phyloP scores from a whole-genome alignment of 2,888 invertebrate genomes.

The Altica lythri region DNA sequence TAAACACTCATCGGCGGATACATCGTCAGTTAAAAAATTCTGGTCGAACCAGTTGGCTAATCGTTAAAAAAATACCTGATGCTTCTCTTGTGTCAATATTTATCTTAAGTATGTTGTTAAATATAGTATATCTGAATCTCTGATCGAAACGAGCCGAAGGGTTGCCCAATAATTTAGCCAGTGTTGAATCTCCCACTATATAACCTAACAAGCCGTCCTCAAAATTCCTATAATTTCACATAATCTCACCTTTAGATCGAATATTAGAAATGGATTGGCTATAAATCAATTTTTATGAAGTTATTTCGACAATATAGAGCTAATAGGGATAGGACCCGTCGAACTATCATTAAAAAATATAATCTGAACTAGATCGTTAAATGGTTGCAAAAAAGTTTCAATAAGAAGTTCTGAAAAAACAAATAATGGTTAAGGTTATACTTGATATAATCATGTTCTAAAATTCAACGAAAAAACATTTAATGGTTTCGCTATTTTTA shows the following conservation, averaged over 20 bases:
- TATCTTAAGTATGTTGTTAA: slow-evolving; percentile 40
- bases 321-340: slow-evolving; percentile 22
- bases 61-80: slow-evolving; percentile 25
- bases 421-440: slow-evolving; percentile 12
- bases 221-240: slow-evolving; percentile 30
- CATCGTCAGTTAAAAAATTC: too few relatives aligned
- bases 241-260: slow-evolving; percentile 30
- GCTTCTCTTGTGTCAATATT: slow-evolving; percentile 38
- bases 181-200: slow-evolving; percentile 32
- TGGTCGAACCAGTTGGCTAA: slow-evolving; percentile 29
- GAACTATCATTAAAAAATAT: slow-evolving; percentile 32
- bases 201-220: slow-evolving; percentile 27
- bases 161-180: slow-evolving; percentile 34
- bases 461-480: not conserved
- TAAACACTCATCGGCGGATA: too few relatives aligned
- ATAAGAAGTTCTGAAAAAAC: slow-evolving; percentile 18
- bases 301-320: slow-evolving; percentile 28
- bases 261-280: slow-evolving; percentile 33
- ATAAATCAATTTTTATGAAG: slow-evolving; percentile 34
- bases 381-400: slow-evolving; percentile 23
- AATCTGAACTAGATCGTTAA: slow-evolving; percentile 18
- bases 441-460: slow-evolving; percentile 6
- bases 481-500: not conserved
- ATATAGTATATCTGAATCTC: slow-evolving; percentile 29
- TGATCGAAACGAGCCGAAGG: slow-evolving; percentile 31